These are phyloP conservation scores for Pseudeuparius sepicola DNA, from an alignment of 2,888 invertebrate species.

Conservation along the genomic window DNA sequence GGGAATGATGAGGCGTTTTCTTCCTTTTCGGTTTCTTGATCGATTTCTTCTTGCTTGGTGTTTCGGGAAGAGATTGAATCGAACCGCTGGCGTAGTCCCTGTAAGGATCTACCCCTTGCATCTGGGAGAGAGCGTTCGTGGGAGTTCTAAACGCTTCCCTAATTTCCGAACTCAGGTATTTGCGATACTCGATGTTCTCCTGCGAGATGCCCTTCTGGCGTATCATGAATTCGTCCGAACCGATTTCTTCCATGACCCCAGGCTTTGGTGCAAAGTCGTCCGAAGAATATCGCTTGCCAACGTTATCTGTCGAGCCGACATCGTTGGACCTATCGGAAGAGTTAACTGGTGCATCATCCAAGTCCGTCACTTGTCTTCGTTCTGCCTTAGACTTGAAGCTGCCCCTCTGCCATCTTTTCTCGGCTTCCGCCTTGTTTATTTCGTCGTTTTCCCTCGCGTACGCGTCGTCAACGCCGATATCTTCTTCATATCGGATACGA, in stretches of 20 bases:
- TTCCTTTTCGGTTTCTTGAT: constrained; percentile 38
- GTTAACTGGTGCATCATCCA: constrained; percentile 29
- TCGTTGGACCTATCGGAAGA: too few relatives aligned
- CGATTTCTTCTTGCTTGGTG: constrained; percentile 43
- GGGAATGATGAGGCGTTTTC: constrained; percentile 38
- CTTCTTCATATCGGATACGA: constrained; percentile 35
- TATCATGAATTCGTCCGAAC: constrained; percentile 79
- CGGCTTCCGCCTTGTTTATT: constrained; percentile 40
- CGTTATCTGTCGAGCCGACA: constrained; percentile 22
- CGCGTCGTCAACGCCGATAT: constrained; percentile 40
- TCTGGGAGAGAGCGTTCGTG: constrained; percentile 52
- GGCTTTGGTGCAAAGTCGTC: constrained; percentile 45
- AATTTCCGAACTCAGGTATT: constrained; percentile 69
- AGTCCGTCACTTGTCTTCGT: constrained; percentile 31
- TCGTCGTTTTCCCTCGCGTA: constrained; percentile 46
- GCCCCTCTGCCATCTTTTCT: constrained; percentile 36
- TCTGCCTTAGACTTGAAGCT: constrained; percentile 29
- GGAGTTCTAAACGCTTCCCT: constrained; percentile 65
- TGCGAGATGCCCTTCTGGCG: constrained; percentile 73
- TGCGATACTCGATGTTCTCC: constrained; percentile 70
- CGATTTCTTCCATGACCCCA: constrained; percentile 73
- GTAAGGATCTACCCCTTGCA: constrained; percentile 34
- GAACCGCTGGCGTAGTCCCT: constrained; percentile 26
- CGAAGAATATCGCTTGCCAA: constrained; percentile 46
- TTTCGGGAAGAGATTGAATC: constrained; percentile 37